These are phyloP conservation scores for Accipiter cooperii DNA, from an alignment of 2,113 vertebrate species.

Conservation along the genomic window DNA sequence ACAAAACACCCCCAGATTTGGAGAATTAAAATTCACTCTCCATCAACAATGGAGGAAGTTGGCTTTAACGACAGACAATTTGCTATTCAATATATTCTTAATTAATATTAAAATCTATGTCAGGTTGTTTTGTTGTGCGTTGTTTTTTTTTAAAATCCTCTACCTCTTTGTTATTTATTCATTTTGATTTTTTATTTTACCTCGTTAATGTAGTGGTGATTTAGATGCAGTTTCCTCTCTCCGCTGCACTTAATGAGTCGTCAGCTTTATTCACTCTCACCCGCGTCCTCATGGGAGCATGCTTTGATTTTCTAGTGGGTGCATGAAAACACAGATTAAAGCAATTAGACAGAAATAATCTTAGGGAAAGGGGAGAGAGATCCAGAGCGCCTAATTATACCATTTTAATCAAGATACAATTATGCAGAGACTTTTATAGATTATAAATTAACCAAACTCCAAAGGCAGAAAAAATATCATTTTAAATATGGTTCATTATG, in stretches of 20 bases:
- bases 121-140: not conserved
- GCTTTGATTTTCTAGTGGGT: slow-evolving; percentile 67
- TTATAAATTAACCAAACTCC: slow-evolving; percentile 53
- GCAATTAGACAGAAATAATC: slow-evolving; percentile 71
- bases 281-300: slow-evolving; percentile 49
- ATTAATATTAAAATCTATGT: slow-evolving; percentile 47
- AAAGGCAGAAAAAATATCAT: slow-evolving; percentile 42
- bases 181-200: slow-evolving; percentile 53
- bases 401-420: slow-evolving; percentile 60
- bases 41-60: not conserved
- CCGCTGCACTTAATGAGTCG: slow-evolving; percentile 66
- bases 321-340: slow-evolving; percentile 72
- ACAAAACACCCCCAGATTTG: not conserved
- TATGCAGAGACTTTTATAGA: slow-evolving; percentile 59
- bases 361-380: slow-evolving; percentile 65
- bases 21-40: not conserved
- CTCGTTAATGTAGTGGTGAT: slow-evolving; percentile 66
- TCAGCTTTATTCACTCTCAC: slow-evolving; percentile 71
- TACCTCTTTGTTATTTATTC: slow-evolving; percentile 41
- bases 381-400: slow-evolving; percentile 59
- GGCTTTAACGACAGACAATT: not conserved
- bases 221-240: slow-evolving; percentile 69
- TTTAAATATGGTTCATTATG: slow-evolving; percentile 23
- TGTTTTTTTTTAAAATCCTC: not conserved
- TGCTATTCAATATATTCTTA: not conserved